phyloP scores from a whole-genome alignment of 2,113 vertebrate species.

The Indicator maculatus region DNA sequence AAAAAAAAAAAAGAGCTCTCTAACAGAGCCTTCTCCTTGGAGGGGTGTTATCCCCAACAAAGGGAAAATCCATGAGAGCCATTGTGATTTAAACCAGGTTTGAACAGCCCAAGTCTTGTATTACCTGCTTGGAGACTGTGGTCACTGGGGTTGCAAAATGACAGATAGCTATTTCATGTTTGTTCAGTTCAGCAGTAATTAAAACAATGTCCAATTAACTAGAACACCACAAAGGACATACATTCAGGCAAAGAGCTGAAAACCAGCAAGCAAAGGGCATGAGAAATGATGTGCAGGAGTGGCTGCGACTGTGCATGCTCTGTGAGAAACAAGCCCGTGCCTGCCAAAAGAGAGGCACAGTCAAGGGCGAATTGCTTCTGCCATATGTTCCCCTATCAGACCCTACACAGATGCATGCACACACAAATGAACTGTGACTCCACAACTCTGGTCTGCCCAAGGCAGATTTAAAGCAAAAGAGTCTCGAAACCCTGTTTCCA shows the following conservation, averaged over 20 bases:
- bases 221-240: background rate
- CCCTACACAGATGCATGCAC: background rate
- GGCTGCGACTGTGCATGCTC: background rate
- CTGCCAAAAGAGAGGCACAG: conserved; percentile 48
- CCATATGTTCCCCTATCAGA: conserved; percentile 47
- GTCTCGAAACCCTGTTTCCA: background rate
- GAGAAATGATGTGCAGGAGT: background rate
- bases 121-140: background rate
- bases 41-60: background rate
- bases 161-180: conserved; percentile 9
- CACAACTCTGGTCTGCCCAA: background rate
- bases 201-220: conserved; percentile 49
- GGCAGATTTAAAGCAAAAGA: conserved; percentile 29
- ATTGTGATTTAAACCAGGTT: background rate
- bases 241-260: background rate
- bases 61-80: background rate
- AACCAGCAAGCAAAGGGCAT: background rate
- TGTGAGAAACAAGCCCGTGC: background rate
- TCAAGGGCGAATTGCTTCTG: conserved; percentile 5
- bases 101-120: background rate
- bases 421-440: background rate
- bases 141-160: background rate
- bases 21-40: background rate
- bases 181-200: conserved; percentile 27
- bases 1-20: background rate